These are phyloP conservation scores for Axea sp. DNA, from an alignment of 2,888 invertebrate genomes.

Conservation along the genomic window DNA sequence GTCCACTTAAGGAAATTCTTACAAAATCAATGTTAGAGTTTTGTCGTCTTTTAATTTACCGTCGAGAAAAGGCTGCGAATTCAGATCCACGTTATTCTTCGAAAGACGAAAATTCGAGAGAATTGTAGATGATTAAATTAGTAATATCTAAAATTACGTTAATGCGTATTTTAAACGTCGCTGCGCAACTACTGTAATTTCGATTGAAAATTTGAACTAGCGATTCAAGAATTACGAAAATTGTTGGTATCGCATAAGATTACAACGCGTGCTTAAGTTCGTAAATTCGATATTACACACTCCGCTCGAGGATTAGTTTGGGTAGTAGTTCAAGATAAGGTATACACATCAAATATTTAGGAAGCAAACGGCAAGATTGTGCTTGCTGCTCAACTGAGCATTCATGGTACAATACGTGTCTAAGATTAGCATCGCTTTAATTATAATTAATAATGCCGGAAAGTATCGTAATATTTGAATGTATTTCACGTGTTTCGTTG, in stretches of 20 bases:
- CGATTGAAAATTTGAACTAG: constrained; percentile 8
- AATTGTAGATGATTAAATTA: no score
- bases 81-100: no score
- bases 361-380: constrained; percentile 53
- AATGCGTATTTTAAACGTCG: no score
- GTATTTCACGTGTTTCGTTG: no score
- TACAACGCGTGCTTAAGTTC: constrained; percentile 21
- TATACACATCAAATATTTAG: constrained; percentile 59
- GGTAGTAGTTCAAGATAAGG: constrained; percentile 49
- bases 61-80: no score
- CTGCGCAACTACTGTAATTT: no score
- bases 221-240: constrained; percentile 22
- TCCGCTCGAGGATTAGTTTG: constrained; percentile 37
- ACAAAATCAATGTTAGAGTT: no score
- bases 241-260: constrained; percentile 12
- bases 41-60: no score
- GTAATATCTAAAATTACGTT: no score
- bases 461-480: no score
- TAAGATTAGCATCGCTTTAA: constrained; percentile 38
- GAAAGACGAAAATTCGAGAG: no score
- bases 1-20: no score
- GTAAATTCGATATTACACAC: constrained; percentile 49
- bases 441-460: constrained; percentile 18
- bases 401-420: constrained; percentile 34
- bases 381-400: constrained; percentile 34